Evolutionary conservation across 1,140 invertebrate genomes (phyloP).

Genomic region (Antheraea mylitta): DNA sequence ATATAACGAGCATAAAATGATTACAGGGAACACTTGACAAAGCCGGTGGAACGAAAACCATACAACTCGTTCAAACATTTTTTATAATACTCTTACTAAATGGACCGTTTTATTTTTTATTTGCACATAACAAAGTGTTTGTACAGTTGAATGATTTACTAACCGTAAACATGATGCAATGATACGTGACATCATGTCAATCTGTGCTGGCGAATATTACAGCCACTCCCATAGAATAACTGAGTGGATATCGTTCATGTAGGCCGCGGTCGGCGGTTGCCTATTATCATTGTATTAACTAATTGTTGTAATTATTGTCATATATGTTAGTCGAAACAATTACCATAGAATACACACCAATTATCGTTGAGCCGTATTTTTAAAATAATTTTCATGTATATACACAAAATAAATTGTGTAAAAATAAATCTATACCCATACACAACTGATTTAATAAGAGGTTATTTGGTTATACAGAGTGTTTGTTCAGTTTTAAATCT

Average conservation of each 20-base stretch:
- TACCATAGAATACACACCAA: not conserved
- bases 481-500: no score
- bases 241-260: slow-evolving; percentile 35
- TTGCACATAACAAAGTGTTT: slow-evolving; percentile 15
- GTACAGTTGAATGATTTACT: slow-evolving; percentile 16
- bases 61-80: not conserved
- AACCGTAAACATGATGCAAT: slow-evolving; percentile 27
- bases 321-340: not conserved
- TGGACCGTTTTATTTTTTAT: slow-evolving; percentile 16
- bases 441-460: no score
- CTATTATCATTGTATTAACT: slow-evolving; percentile 4
- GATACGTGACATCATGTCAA: slow-evolving; percentile 45
- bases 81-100: slow-evolving; percentile 6
- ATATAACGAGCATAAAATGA: not conserved
- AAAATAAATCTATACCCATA: no score
- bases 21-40: not conserved
- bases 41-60: no score
- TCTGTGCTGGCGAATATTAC: slow-evolving; percentile 37
- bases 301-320: slow-evolving; percentile 9
- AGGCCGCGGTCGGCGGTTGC: not conserved
- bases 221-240: slow-evolving; percentile 44
- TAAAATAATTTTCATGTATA: no score
- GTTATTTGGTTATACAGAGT: no score
- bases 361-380: not conserved
- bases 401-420: no score